Base-by-base conservation (phyloP, 2,797 vertebrate genomes). In the Melanotaenia nigrans region DNA sequence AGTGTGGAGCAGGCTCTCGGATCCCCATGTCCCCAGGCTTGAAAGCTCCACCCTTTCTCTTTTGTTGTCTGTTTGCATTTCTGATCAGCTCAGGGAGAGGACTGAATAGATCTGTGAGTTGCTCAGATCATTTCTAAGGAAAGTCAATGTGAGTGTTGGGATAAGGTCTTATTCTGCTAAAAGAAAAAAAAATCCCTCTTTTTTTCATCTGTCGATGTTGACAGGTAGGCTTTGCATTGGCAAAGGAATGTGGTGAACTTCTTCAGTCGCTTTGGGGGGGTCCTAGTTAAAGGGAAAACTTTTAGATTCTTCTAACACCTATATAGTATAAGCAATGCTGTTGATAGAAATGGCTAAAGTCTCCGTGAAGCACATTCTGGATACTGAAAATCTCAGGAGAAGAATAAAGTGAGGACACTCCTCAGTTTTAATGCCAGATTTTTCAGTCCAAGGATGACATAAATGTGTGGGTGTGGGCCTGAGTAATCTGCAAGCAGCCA, bases 191-290 rank as follows among this genome's bases (percentile, higher is more conserved):
- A 74, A 45, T 64, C 81, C 78, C 70, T 73, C 58, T 67, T 58
- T 69, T 76, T 72, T 83, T 86, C 74, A 82, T 71, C 64, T 66
- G 71, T 80, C 72, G 54, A 3, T 76, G 71, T 81, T 89, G 82
- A 83, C 86, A 89, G 85, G 85, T 86, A 62, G 75, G 67, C 82
- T 83, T 68, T 82, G 73, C 73, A 72, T 60, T 36, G 53, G 67
- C 79, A 62, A 51, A 81, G 79, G 79, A 90, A 92, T 89, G 80
- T 80, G 63, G 80, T 79, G 63, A 79, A 67, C 71, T 73, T 49
- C 81, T 87, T 75, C 64, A 65, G 12, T 63, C 5, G 20, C 63
- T 75, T 55, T 67, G 12, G 60, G 51, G 51, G 57, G 54, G 42
- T 68, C 55, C 58, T 14, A 24, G 56, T 68, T 78, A 11, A 40